Conservation (phyloP, 1,140 invertebrate genomes). For the Drosophila kikkawai region DNA sequence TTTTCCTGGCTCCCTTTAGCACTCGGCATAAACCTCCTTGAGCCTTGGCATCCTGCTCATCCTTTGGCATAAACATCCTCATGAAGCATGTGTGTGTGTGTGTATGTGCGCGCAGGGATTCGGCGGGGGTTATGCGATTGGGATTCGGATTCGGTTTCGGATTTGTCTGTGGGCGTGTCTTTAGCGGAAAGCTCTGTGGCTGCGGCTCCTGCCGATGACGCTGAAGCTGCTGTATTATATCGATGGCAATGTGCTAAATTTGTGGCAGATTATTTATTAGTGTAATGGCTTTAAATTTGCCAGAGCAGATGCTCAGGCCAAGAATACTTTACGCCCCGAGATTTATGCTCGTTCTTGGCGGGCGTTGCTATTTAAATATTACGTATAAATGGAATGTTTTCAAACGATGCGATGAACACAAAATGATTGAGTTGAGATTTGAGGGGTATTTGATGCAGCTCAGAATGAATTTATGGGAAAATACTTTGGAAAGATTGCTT, state of each 20-base stretch:
- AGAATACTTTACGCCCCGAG: constrained; percentile 23
- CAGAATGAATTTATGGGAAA: neutral
- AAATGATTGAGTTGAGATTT: constrained; percentile 28
- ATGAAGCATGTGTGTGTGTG: constrained; percentile 32
- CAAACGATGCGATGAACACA: constrained; percentile 15
- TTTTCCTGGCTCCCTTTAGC: constrained; percentile 43
- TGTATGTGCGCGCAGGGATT: neutral
- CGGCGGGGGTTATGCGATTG: constrained; percentile 34
- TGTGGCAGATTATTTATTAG: constrained; percentile 80
- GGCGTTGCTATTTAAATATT: constrained; percentile 38
- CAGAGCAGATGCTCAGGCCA: constrained; percentile 35
- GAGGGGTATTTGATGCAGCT: constrained; percentile 1
- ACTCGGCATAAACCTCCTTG: constrained; percentile 32
- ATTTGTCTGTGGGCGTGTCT: constrained; percentile 62
- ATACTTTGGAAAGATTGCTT: no score
- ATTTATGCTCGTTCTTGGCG: constrained; percentile 34
- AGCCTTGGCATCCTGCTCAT: constrained; percentile 27
- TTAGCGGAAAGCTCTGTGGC: constrained; percentile 38
- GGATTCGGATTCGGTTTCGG: constrained; percentile 43
- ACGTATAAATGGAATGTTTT: constrained; percentile 16
- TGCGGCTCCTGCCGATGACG: constrained; percentile 28
- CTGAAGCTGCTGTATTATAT: constrained; percentile 65
- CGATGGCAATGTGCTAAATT: constrained; percentile 73
- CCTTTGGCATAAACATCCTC: constrained; percentile 44
- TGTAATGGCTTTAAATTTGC: constrained; percentile 75